Evolutionary conservation across 2,797 vertebrate species (phyloP), one percentile per base, ranked within the genome.

Genomic region (Odontamblyopus rebecca): DNA sequence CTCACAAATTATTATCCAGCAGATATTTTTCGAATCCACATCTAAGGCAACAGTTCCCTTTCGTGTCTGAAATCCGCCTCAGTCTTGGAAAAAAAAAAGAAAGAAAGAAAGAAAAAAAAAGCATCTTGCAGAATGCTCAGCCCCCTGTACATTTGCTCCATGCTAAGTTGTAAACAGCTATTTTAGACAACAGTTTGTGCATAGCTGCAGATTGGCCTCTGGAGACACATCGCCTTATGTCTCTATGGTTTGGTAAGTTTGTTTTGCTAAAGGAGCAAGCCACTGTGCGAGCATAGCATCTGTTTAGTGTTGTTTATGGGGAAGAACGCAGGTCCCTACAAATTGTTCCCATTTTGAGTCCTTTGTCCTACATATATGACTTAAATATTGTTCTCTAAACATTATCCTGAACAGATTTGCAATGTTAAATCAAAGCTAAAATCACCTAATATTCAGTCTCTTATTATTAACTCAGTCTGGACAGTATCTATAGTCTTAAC

Each of bases 211-310:
- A 35, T 61, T 54, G n/a, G 73, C 82, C 82, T 27, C 11, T 0
- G 73, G 86, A 72, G 9, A 68, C 76, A 51, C 77, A 75, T 84
- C 75, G 77, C 81, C 82, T 81, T 80, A 85, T 79, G 76, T 68
- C 74, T 64, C 81, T 70, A 83, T 70, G 54, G 61, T 81, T 72
- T 77, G 69, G 72, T 69, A 64, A 16, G 48, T 75, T 73, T 77
- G 76, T 80, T 82, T 75, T 0, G 74, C 76, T 76, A 0, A 0
- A 73, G 67, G 82, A 74, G 61, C 38, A 53, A 59, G 61, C 81
- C 83, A 81, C 69, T 79, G 69, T 69, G 69, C 71, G 72, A 71
- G 72, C 74, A 68, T 27, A 61, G 48, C 35, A 30, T 68, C 27
- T 12, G 64, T 61, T 13, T 15, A 16, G 41, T 56, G 12, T 15